Percentiles rank a stretch among this genome's conserved stretches.
Conservation (phyloP, 2,797 vertebrate species). For the Anguilla marmorata region DNA sequence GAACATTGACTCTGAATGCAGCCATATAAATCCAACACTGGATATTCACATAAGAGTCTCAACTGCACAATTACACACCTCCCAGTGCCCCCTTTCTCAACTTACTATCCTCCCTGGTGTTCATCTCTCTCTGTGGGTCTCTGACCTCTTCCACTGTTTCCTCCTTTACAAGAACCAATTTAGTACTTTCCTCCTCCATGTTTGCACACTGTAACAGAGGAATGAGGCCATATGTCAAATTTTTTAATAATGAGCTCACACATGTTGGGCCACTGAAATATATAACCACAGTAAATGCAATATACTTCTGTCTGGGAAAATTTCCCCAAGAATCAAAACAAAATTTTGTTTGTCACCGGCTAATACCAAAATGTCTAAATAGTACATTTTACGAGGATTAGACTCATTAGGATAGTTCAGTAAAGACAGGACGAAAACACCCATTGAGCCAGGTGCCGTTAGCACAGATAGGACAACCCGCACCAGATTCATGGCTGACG, state of each 20-base stretch:
- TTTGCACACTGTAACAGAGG: constrained; percentile 61
- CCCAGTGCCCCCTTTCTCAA: neutral
- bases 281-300: neutral
- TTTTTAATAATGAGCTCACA: neutral
- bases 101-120: constrained; percentile 1
- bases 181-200: constrained; percentile 35
- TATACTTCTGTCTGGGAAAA: neutral
- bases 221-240: neutral
- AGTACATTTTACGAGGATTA: neutral
- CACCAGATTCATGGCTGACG: neutral
- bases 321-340: no score
- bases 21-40: no score
- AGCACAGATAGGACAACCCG: neutral
- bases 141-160: constrained; percentile 24
- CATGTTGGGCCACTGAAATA: neutral
- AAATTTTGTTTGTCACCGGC: no score
- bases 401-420: neutral
- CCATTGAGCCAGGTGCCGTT: neutral
- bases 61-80: neutral
- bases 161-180: constrained; percentile 19
- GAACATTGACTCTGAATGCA: no score
- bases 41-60: neutral
- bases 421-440: neutral
- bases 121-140: neutral
- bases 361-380: neutral